Evolutionary conservation across 2,888 invertebrate genomes (phyloP).

Genomic region (Pteria penguin): DNA sequence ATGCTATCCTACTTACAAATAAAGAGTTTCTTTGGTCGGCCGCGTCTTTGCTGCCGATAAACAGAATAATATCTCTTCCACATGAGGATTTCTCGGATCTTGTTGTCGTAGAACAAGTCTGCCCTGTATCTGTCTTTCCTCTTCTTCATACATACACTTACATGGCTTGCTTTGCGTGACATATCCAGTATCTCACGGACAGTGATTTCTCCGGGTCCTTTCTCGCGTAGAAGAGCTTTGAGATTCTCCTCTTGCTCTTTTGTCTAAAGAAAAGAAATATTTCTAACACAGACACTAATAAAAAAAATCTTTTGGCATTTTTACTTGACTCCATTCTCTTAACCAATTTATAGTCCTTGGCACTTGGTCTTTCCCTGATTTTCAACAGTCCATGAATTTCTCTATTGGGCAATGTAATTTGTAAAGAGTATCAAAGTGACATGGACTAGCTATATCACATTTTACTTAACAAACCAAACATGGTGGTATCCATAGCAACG

Average conservation of each 20-base stretch:
- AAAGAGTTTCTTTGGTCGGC: slow-evolving; percentile 34
- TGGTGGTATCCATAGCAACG: too few species aligned
- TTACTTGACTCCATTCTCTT: not conserved
- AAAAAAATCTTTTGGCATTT: too few species aligned
- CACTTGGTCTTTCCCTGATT: too few species aligned
- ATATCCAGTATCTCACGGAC: slow-evolving; percentile 32
- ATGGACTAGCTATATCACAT: too few species aligned
- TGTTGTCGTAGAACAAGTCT: slow-evolving; percentile 2
- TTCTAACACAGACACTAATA: too few species aligned
- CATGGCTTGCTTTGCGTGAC: not conserved
- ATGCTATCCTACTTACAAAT: slow-evolving; percentile 35
- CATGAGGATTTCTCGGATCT: slow-evolving; percentile 27
- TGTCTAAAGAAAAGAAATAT: slow-evolving; percentile 6
- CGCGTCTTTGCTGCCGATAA: slow-evolving; percentile 2
- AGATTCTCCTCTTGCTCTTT: slow-evolving; percentile 12
- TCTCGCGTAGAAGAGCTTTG: not conserved
- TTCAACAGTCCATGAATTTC: too few species aligned
- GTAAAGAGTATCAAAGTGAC: too few species aligned
- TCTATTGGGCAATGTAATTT: too few species aligned
- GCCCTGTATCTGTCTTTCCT: not conserved
- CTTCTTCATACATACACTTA: not conserved
- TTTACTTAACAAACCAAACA: too few species aligned
- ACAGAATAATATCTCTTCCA: slow-evolving; percentile 27
- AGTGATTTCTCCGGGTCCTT: slow-evolving; percentile 28
- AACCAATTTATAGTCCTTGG: not conserved